Evolutionary conservation across 2,888 invertebrate species (phyloP).

Genomic region (Linnaemya vulpina): DNA sequence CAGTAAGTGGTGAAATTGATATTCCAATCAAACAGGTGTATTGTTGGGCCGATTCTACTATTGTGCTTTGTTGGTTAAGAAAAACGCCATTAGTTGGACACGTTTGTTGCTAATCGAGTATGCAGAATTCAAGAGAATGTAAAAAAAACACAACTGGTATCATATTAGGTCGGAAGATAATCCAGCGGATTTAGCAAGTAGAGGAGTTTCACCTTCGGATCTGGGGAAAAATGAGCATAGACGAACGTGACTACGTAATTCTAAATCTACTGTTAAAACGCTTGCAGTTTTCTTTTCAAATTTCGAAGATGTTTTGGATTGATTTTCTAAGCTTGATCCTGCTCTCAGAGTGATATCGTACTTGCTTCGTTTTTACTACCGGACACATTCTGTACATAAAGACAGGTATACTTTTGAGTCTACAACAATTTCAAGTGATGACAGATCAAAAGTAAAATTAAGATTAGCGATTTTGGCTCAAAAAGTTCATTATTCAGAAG

Average conservation of each 20-base stretch:
- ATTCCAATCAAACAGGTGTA: slow-evolving; percentile 32
- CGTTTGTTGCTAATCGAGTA: too few relatives aligned
- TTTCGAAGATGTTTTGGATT: neutral
- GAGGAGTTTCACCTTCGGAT: too few relatives aligned
- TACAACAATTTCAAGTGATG: neutral
- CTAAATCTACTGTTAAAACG: neutral
- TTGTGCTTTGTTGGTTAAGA: too few relatives aligned
- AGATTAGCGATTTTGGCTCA: neutral
- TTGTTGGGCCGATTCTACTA: neutral
- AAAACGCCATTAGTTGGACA: too few relatives aligned
- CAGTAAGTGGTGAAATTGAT: too few relatives aligned
- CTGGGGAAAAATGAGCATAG: too few relatives aligned
- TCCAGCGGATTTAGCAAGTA: too few relatives aligned
- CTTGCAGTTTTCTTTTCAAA: neutral
- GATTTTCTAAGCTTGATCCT: neutral
- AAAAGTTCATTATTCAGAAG: neutral
- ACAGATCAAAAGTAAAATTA: neutral
- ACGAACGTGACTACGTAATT: too few relatives aligned
- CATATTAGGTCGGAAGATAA: too few relatives aligned
- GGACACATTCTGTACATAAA: neutral
- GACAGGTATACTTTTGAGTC: neutral
- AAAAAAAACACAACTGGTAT: too few relatives aligned
- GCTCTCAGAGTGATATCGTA: neutral
- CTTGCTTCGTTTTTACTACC: neutral
- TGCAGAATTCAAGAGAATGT: too few relatives aligned